phyloP scores from a whole-genome alignment of 2,797 vertebrate genomes.

The Margarornis squamiger region DNA sequence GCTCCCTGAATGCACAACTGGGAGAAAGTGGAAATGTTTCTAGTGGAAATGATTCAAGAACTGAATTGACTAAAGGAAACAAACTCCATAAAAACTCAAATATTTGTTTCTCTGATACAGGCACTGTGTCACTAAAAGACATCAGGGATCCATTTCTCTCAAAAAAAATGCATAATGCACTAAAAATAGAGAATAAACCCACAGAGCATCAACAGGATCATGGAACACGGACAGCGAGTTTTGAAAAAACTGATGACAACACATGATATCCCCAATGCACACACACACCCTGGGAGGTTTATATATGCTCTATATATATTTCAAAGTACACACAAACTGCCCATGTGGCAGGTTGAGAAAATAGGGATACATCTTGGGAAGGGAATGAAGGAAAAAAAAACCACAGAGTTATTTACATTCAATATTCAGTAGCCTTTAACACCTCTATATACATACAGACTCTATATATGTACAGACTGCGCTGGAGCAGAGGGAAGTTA shows the following conservation, averaged over 20 bases:
- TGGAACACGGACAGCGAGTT: background rate
- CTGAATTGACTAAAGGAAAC: conserved; percentile 33
- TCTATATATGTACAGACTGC: conserved; percentile 55
- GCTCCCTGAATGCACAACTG: background rate
- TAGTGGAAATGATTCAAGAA: background rate
- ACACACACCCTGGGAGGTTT: conserved; percentile 44
- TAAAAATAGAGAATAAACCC: background rate
- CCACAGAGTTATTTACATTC: conserved; percentile 72
- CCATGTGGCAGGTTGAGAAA: conserved; percentile 46
- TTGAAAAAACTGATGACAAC: background rate
- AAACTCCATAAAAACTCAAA: background rate
- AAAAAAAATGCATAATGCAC: background rate
- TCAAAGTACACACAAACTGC: conserved; percentile 45
- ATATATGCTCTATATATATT: conserved; percentile 31
- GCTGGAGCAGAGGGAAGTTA: background rate
- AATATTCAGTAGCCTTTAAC: conserved; percentile 61
- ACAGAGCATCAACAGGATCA: background rate
- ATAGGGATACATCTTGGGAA: conserved; percentile 66
- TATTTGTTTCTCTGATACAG: background rate
- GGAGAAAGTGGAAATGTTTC: background rate
- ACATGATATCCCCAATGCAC: background rate
- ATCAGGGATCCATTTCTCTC: background rate
- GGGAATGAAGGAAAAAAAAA: background rate
- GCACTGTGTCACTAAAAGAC: background rate
- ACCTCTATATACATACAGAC: conserved; percentile 65